A percentile compares a stretch with the other conserved stretches of the same genome.
Evolutionary conservation across 2,797 vertebrate genomes (phyloP).

Genomic region (Lophotriccus pileatus): DNA sequence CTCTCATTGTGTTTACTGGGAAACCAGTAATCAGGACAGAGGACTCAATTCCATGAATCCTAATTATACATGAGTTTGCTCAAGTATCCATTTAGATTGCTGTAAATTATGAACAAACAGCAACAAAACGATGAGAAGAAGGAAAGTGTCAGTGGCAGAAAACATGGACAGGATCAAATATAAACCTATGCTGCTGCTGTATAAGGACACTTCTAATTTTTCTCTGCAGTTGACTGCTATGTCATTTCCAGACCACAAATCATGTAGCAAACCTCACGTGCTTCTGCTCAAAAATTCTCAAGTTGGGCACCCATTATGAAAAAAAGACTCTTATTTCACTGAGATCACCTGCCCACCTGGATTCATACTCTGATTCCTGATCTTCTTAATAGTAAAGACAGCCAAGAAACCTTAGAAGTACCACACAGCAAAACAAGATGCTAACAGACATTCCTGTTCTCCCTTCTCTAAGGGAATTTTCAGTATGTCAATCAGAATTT

Average conservation of each 20-base stretch:
- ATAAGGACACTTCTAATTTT: not conserved
- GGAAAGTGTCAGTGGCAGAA: not conserved
- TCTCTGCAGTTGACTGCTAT: not conserved
- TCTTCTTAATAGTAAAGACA: not conserved
- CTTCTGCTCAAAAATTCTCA: not conserved
- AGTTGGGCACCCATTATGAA: not conserved
- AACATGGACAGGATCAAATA: not conserved
- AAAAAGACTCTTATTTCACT: not conserved
- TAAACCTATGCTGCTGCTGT: not conserved
- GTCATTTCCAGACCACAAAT: not conserved
- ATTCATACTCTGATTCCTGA: not conserved
- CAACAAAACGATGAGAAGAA: not conserved
- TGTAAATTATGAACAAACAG: not conserved
- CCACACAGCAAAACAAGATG: not conserved
- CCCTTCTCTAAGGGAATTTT: not conserved
- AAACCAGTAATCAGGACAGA: slow-evolving; percentile 5
- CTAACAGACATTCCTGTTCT: not conserved
- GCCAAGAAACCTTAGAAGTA: not conserved
- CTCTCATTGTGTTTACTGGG: slow-evolving; percentile 32
- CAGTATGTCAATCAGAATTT: not conserved
- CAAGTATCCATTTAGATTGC: not conserved
- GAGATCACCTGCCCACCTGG: not conserved
- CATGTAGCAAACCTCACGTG: not conserved
- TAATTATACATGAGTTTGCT: not conserved
- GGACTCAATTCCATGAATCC: not conserved